A percentile compares a stretch with the other conserved stretches of the same genome.
Conservation (phyloP, 2,797 vertebrate species). For the Myotis findleyi region DNA sequence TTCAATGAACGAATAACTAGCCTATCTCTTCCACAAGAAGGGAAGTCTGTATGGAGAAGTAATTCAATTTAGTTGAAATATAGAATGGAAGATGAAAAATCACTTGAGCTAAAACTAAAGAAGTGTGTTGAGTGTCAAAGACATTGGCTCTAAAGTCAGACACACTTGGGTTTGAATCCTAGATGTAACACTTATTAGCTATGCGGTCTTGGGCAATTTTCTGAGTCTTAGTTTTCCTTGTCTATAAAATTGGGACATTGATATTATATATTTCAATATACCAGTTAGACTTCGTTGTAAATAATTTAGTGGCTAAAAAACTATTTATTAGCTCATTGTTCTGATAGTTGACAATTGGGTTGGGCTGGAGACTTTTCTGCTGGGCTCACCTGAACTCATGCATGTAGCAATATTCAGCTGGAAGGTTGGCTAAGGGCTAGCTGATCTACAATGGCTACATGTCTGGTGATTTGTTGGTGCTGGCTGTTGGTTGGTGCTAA, state of each 20-base stretch:
- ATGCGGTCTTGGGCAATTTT: neutral
- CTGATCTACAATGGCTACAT: neutral
- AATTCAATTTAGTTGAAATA: conserved; percentile 45
- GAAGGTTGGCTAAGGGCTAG: neutral
- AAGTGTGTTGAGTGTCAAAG: neutral
- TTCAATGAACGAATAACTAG: neutral
- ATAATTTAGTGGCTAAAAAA: neutral
- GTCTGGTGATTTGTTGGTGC: neutral
- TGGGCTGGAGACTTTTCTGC: neutral
- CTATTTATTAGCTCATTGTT: neutral
- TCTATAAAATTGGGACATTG: neutral
- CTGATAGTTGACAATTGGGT: neutral
- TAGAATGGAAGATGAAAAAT: conserved; percentile 11
- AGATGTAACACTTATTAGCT: neutral
- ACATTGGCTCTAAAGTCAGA: neutral
- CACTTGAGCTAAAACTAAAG: neutral
- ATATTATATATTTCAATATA: neutral
- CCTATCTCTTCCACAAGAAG: neutral
- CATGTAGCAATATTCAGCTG: neutral
- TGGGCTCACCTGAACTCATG: neutral
- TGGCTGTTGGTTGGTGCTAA: neutral
- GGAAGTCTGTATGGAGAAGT: neutral
- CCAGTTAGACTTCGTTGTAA: neutral
- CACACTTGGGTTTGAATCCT: neutral
- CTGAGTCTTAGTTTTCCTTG: conserved; percentile 4